Evolutionary conservation across 1,140 invertebrate genomes (phyloP), one percentile per base, ranked within the genome.

Genomic region (Drosophila truncata): DNA sequence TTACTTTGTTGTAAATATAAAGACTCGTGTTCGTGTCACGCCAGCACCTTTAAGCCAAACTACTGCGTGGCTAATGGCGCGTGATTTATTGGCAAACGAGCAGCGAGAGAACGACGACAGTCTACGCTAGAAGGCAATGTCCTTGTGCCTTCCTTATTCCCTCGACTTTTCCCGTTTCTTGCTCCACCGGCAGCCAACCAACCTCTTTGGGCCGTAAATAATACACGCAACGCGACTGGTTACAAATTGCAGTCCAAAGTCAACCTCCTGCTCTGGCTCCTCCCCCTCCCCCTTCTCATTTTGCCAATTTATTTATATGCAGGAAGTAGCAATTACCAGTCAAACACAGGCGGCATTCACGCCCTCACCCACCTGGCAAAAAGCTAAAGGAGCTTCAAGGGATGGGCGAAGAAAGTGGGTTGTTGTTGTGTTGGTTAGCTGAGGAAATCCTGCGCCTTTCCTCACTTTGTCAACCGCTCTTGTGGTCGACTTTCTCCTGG

Each of bases 241-340:
- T 85, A 88, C 85, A 88, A 88, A 88, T 88, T 88, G 85, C 85
- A 78, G 65, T 59, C 80, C 66, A 70, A 55, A 72, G 71, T 83
- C 80, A 80, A 83, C 80, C 76, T 41, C 57, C 25, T 44, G 47
- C 54, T 35, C 39, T 25, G 25, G 4, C 18, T 4, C 16, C 10
- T 6, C 10, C 42, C 2, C 41, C 39, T 49, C 35, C 65, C 52
- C 61, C 25, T 69, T 79, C 78, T 64, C 52, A 72, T 77, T 78
- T 52, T 59, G 57, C 76, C 64, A 62, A 76, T 64, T 79, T 65
- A 76, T 87, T 81, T 81, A 86, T 85, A 78, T 64, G 72, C 80
- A 80, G 84, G 80, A 88, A 88, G 73, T 88, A 77, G 69, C 84
- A 88, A 88, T 84, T 88, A 90, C 78, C 69, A 76, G 82, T 64